Evolutionary conservation across 2,797 vertebrate species (phyloP).

Genomic region (Pempheris klunzingeri): DNA sequence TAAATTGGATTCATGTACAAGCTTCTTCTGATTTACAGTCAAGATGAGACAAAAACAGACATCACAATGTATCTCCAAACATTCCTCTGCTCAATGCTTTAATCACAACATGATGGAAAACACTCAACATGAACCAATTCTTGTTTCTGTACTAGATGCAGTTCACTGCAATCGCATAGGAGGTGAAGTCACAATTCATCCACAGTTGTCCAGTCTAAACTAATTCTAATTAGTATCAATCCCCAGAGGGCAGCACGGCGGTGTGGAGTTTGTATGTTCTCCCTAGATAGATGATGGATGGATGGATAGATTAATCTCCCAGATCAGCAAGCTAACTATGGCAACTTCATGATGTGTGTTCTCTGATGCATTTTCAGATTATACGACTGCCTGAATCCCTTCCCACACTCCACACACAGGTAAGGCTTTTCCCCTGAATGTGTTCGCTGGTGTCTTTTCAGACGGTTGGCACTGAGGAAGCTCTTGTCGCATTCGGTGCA

Average conservation of each 20-base stretch:
- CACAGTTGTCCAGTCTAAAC: too few relatives aligned
- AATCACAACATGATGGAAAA: conserved; percentile 13
- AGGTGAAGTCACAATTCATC: neutral
- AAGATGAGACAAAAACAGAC: neutral
- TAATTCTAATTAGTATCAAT: too few relatives aligned
- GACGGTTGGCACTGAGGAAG: conserved; percentile 83
- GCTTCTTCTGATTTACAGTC: neutral
- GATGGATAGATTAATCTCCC: neutral
- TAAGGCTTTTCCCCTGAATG: conserved; percentile 82
- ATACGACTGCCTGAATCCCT: conserved; percentile 81
- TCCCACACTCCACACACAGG: conserved; percentile 77
- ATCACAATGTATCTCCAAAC: neutral
- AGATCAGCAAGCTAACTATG: neutral
- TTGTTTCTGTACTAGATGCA: neutral
- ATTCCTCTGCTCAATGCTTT: conserved; percentile 17
- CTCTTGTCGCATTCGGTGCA: conserved; percentile 82
- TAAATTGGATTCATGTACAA: conserved; percentile 62
- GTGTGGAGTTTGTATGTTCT: too few relatives aligned
- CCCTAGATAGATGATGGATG: too few relatives aligned
- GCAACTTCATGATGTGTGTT: conserved; percentile 69
- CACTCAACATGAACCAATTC: neutral
- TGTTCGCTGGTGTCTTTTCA: conserved; percentile 83
- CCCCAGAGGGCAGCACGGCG: too few relatives aligned
- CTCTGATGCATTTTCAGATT: conserved; percentile 83
- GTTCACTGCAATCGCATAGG: neutral